A percentile compares a stretch with the other conserved stretches of the same genome.
phyloP scores from a whole-genome alignment of 1,140 invertebrate species.

The Drosophila pandora region DNA sequence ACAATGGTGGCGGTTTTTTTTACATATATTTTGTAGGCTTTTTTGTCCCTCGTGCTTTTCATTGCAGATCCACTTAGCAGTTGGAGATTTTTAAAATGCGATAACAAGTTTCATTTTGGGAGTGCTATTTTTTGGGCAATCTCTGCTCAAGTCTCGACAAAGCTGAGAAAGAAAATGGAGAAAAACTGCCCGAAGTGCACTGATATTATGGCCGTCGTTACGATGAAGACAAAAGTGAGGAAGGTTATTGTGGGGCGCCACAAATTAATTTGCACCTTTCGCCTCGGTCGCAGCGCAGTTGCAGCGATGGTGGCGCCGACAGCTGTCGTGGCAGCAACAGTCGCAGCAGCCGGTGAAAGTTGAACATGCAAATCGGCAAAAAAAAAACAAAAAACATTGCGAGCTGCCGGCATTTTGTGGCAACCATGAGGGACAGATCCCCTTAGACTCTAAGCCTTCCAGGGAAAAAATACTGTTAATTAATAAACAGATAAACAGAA shows the following conservation, averaged over 20 bases:
- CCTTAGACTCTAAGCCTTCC: neutral
- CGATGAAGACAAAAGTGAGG: slow-evolving; percentile 54
- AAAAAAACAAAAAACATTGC: slow-evolving; percentile 25
- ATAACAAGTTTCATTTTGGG: slow-evolving; percentile 72
- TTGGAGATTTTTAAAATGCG: slow-evolving; percentile 63
- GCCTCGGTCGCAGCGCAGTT: slow-evolving; percentile 46
- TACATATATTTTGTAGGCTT: slow-evolving; percentile 19
- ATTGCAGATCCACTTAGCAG: slow-evolving; percentile 66
- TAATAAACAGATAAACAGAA: too few species aligned
- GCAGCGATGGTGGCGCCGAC: slow-evolving; percentile 21
- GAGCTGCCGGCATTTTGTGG: slow-evolving; percentile 25
- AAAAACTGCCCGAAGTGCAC: slow-evolving; percentile 22
- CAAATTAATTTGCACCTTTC: slow-evolving; percentile 82
- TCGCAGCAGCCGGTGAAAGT: slow-evolving; percentile 68
- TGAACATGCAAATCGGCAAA: slow-evolving; percentile 72
- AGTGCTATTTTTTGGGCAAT: slow-evolving; percentile 40
- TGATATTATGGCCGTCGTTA: slow-evolving; percentile 35
- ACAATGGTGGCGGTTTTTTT: slow-evolving; percentile 55
- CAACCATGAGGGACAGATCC: slow-evolving; percentile 3
- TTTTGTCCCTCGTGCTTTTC: slow-evolving; percentile 31
- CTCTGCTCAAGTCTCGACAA: slow-evolving; percentile 17
- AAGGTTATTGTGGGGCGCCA: slow-evolving; percentile 73
- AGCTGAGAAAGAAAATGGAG: slow-evolving; percentile 36
- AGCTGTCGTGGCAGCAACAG: slow-evolving; percentile 27
- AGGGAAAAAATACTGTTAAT: too few species aligned